These are phyloP conservation scores for Anaspis maculata DNA, from an alignment of 2,888 invertebrate species.

Conservation along the genomic window DNA sequence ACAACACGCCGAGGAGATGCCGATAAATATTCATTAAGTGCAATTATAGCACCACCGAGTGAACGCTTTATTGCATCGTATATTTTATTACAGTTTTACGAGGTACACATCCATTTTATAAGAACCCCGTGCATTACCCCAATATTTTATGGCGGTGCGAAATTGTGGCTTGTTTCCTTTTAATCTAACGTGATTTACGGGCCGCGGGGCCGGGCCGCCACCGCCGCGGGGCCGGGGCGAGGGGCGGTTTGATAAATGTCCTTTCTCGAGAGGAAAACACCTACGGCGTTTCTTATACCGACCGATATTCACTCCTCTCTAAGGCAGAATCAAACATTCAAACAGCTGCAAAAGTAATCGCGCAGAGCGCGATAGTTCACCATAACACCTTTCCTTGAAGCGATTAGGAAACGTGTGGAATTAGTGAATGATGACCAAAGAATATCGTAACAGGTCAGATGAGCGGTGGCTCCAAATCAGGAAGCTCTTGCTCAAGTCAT, in stretches of 20 bases:
- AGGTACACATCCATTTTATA: slow-evolving; percentile 32
- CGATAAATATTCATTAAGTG: slow-evolving; percentile 45
- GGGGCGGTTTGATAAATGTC: slow-evolving; percentile 16
- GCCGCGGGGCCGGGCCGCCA: slow-evolving; percentile 6
- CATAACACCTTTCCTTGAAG: too few relatives aligned
- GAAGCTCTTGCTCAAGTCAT: too few relatives aligned
- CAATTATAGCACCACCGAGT: slow-evolving; percentile 43
- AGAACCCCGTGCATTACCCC: slow-evolving; percentile 26
- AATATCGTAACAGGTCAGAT: too few relatives aligned
- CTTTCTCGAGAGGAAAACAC: too few relatives aligned
- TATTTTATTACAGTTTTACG: slow-evolving; percentile 43
- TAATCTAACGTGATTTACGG: slow-evolving; percentile 20
- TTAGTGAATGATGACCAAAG: too few relatives aligned
- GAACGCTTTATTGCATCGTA: slow-evolving; percentile 43
- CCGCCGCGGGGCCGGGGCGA: slow-evolving; percentile 6
- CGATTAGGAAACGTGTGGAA: too few relatives aligned
- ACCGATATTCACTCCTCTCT: too few relatives aligned
- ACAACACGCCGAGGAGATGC: slow-evolving; percentile 35
- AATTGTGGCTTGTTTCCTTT: slow-evolving; percentile 21
- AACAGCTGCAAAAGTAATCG: too few relatives aligned
- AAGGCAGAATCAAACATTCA: too few relatives aligned
- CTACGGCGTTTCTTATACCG: too few relatives aligned
- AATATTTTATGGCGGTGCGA: slow-evolving; percentile 25
- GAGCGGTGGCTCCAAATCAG: too few relatives aligned
- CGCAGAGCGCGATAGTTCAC: too few relatives aligned